Evolutionary conservation across 2,888 invertebrate species (phyloP).

Genomic region (Mycalesis mineus): DNA sequence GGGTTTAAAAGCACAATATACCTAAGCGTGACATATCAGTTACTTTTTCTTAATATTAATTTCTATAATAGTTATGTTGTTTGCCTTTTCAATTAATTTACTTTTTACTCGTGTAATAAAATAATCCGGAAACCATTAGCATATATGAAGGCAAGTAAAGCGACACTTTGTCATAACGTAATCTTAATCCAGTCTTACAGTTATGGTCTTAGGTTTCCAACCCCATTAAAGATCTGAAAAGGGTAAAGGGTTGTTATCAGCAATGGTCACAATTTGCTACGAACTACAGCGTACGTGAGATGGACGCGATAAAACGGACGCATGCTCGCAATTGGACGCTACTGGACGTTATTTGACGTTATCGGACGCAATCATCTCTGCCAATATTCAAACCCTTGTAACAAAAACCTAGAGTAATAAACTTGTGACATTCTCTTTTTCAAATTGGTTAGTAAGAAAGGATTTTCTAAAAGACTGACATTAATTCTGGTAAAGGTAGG

Average conservation of each 20-base stretch:
- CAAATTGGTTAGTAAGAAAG: no score
- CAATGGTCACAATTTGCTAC: slow-evolving; percentile 13
- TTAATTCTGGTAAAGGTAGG: no score
- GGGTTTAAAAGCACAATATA: no score
- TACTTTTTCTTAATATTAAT: no score
- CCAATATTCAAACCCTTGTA: slow-evolving; percentile 17
- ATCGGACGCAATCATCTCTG: slow-evolving; percentile 10
- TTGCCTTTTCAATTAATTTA: no score
- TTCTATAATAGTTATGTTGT: no score
- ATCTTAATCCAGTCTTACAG: background rate
- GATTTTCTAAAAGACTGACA: no score
- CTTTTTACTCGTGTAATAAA: no score
- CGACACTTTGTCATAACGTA: background rate
- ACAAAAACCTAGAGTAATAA: background rate
- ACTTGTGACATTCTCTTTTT: background rate
- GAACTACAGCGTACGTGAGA: slow-evolving; percentile 14
- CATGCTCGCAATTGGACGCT: background rate
- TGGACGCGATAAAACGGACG: slow-evolving; percentile 6
- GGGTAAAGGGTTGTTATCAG: slow-evolving; percentile 9
- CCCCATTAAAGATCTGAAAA: slow-evolving; percentile 7
- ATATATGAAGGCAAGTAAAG: background rate
- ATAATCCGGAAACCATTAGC: no score
- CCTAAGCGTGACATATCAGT: no score
- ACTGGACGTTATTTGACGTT: slow-evolving; percentile 3
- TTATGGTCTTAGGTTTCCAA: background rate